Base-by-base conservation (phyloP, 1,140 invertebrate genomes). In the Chionoecetes opilio region DNA sequence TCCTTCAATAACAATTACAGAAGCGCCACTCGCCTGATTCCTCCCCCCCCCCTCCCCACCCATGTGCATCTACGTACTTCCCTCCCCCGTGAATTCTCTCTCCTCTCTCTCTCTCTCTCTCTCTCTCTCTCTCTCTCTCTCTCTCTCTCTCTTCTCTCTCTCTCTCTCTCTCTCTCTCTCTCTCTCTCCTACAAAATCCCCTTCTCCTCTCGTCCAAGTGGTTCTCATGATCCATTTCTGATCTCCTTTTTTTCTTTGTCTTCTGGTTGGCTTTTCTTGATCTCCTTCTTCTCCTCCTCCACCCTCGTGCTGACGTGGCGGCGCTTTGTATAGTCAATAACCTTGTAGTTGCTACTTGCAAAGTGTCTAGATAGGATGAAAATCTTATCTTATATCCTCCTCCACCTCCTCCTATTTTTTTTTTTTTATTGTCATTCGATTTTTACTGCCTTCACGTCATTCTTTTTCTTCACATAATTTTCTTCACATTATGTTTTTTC, bases 1-100 rank as follows among this genome's bases (percentile, higher is more conserved):
- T 41, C 86, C 86, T 88, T 88, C 86, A 88, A 37, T 88, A 88
- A 88, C 86, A 88, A 88, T 88, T 88, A 88, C 86, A 37, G 11
- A 5, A 34, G 37, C 85, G 26, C 85, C 85, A 53, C 11, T 87
- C 85, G 29, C n/a, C n/a, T 88, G 37, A 41, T 38, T 37, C 86
- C 37, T 0, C 32, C 32, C 5, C 31, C 82, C 26, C 82, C 31
- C 82, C 26, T n/a, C 82, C 82, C 6, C 82, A 46, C n/a, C n/a
- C n/a, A n/a, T n/a, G 46, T 53, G 46, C 46, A 53, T 53, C 46
- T 53, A 14, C n/a, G n/a, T n/a, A n/a, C 11, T 53, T 53, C 46
- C 46, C 46, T 53, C 46, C 46, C 46, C 46, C 21, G 46, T 53
- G 46, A 53, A 9, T 53, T 53, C 11, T 53, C 9, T 53, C 46